A percentile compares a stretch with the other conserved stretches of the same genome.
Conservation (phyloP, 2,888 invertebrate species). For the Cephus runcator region DNA sequence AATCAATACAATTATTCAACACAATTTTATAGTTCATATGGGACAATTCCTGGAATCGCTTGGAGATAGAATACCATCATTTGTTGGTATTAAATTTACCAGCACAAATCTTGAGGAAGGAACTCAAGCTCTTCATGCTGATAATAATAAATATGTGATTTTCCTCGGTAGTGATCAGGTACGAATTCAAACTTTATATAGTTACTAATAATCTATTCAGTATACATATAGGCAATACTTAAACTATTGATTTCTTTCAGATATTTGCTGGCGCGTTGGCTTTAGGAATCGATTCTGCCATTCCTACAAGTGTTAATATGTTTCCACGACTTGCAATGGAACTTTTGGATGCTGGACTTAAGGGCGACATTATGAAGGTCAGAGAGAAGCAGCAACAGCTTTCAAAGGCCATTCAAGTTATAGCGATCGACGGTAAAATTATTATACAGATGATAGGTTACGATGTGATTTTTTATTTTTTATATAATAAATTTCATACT, state of each 20-base stretch:
- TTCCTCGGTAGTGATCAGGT: constrained; percentile 79
- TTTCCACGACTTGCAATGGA: constrained; percentile 71
- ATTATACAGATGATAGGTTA: not conserved
- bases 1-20: constrained; percentile 1
- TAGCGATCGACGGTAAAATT: constrained; percentile 63
- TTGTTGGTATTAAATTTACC: constrained; percentile 87
- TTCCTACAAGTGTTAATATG: constrained; percentile 77
- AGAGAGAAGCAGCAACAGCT: constrained; percentile 68
- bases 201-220: not conserved
- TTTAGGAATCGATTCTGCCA: constrained; percentile 78
- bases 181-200: constrained; percentile 13
- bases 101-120: constrained; percentile 78
- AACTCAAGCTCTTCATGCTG: constrained; percentile 69
- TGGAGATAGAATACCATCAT: constrained; percentile 74
- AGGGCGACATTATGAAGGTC: constrained; percentile 67
- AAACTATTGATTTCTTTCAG: constrained; percentile 63
- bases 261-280: constrained; percentile 74
- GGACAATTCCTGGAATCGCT: constrained; percentile 74
- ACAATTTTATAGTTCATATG: constrained; percentile 74
- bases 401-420: constrained; percentile 50
- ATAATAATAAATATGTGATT: constrained; percentile 69
- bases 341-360: constrained; percentile 69
- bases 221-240: not conserved
- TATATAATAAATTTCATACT: not conserved
- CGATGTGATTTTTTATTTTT: not conserved